Base-by-base conservation (phyloP, 2,888 invertebrate species). In the Uropetala carovei region DNA sequence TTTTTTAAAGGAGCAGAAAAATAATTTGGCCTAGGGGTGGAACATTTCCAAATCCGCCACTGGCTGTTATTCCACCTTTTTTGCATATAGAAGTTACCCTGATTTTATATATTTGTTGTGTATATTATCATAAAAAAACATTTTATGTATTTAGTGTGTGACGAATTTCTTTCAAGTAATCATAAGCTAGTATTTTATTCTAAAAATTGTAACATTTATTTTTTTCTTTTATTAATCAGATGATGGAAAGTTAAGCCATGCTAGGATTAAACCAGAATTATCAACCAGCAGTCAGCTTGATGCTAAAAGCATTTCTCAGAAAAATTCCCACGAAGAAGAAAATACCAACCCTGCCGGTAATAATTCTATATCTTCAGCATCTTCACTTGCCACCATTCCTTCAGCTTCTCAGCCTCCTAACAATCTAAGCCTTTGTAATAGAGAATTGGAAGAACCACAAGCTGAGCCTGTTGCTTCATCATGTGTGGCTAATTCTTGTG, bases 311-410 rank as follows among this genome's bases (percentile, higher is more conserved):
- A 30, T 18, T 59, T 5, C n/a, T n/a, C 64, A 64, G 64, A 89
- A 89, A 56, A 89, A 68, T 43, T 68, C 64, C 27, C 60, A 68
- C 9, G 43, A 30, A 64, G 89, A 89, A 89, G 64, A 89, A 89
- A 18, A 43, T 43, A 43, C 30, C 11, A 60, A 68, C 43, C 27
- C 89, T 68, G 64, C 64, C 18, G n/a, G 60, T 5, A 59, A n/a
- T 56, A 43, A 30, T 59, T 89, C 89, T 43, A 30, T 64, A 10
- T 43, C 30, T 16, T 68, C 64, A 13, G 43, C 43, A 18, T 43
- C 64, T 30, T 89, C 89, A 64, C 89, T 22, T 14, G 60, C 89
- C 13, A 60, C 64, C 1, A 30, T 64, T 3, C 30, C 59, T 10
- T 11, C 64, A 43, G 27, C 27, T 27, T 75, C 75, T 75, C 60